Conservation (phyloP, 1,140 invertebrate genomes). For the Anastatus disparis region DNA sequence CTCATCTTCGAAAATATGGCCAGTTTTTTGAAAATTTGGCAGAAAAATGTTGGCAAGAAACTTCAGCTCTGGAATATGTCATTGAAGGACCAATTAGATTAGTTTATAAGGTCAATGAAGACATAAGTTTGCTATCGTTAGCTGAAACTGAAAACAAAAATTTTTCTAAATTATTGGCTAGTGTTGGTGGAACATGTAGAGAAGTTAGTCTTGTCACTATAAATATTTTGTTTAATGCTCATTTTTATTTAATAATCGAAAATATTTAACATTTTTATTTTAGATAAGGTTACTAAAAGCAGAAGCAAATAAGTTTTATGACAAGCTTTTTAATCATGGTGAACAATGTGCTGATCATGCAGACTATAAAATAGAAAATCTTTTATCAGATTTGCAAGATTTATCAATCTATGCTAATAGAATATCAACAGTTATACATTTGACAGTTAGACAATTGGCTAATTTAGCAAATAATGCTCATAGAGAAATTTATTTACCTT, state of each 20-base stretch:
- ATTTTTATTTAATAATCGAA: not conserved
- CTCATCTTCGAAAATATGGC: constrained; percentile 76
- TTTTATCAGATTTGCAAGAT: constrained; percentile 60
- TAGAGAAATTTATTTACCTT: constrained; percentile 58
- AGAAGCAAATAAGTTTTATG: constrained; percentile 76
- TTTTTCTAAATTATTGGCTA: constrained; percentile 84
- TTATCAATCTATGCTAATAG: constrained; percentile 66
- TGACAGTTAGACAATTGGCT: constrained; percentile 58
- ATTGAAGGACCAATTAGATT: constrained; percentile 68
- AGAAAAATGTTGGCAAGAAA: constrained; percentile 58
- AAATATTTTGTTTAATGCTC: not conserved
- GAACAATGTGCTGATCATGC: constrained; percentile 64
- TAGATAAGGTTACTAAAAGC: constrained; percentile 72
- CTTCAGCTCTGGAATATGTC: constrained; percentile 62
- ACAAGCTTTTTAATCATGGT: constrained; percentile 73
- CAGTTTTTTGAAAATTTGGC: constrained; percentile 77
- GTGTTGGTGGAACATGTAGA: constrained; percentile 80
- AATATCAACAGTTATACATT: constrained; percentile 52
- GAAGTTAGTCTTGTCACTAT: constrained; percentile 63
- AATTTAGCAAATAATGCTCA: constrained; percentile 50
- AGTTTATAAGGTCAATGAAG: constrained; percentile 74
- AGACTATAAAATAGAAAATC: constrained; percentile 49
- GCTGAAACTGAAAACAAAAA: constrained; percentile 85
- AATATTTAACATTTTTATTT: constrained; percentile 8
- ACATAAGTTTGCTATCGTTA: constrained; percentile 74